Percentiles rank a stretch among this genome's conserved stretches.
phyloP scores from a whole-genome alignment of 1,140 invertebrate genomes.

The Ylistrum balloti region DNA sequence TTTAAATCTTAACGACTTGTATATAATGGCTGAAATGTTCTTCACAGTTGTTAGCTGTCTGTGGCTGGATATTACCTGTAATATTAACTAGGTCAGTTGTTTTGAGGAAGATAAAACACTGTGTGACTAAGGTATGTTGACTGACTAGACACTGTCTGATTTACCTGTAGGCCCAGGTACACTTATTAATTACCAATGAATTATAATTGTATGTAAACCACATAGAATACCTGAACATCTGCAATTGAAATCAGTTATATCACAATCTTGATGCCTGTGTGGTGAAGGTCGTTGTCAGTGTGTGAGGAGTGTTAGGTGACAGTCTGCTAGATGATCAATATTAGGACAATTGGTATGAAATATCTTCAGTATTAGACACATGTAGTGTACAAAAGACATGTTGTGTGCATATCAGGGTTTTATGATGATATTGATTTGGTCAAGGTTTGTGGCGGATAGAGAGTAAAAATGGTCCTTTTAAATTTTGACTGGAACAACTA shows the following conservation, averaged over 20 bases:
- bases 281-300: background rate
- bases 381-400: background rate
- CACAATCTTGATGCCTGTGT: background rate
- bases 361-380: conserved; percentile 29
- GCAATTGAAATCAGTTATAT: background rate
- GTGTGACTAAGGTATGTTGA: background rate
- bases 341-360: background rate
- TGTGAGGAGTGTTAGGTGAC: background rate
- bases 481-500: background rate
- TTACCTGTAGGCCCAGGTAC: conserved; percentile 17
- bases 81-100: conserved; percentile 13
- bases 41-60: background rate
- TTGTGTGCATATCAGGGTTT: background rate
- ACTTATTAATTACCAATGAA: conserved; percentile 40
- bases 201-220: background rate
- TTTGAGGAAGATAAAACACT: conserved; percentile 38
- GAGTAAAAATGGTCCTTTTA: too few relatives aligned
- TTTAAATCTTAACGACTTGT: background rate
- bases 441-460: background rate
- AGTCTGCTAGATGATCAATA: conserved; percentile 8
- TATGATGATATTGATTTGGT: background rate
- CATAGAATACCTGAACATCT: background rate
- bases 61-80: background rate
- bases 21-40: background rate
- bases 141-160: background rate